Evolutionary conservation across 2,797 vertebrate species (phyloP).

Genomic region (Rhodeus uyekii): DNA sequence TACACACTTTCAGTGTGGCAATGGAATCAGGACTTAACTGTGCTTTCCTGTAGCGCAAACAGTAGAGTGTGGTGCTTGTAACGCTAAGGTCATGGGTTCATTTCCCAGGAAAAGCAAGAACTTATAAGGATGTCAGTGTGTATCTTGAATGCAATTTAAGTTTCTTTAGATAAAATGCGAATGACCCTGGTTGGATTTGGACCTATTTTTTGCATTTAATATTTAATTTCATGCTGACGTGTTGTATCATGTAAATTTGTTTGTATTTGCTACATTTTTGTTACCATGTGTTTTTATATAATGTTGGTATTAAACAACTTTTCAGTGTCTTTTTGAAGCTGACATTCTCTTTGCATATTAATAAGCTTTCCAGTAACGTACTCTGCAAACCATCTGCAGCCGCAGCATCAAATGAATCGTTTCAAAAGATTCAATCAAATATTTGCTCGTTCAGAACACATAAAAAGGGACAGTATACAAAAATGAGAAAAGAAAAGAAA

Average conservation of each 20-base stretch:
- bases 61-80: no score
- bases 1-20: not conserved
- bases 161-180: no score
- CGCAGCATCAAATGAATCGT: not conserved
- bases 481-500: not conserved
- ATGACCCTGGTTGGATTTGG: not conserved
- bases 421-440: slow-evolving; percentile 27
- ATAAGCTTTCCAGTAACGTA: slow-evolving; percentile 29
- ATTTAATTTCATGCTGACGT: not conserved
- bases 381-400: slow-evolving; percentile 23
- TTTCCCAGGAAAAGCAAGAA: no score
- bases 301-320: slow-evolving; percentile 24
- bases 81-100: no score
- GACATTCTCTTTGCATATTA: slow-evolving; percentile 3
- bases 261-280: not conserved
- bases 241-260: not conserved
- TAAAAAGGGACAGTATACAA: slow-evolving; percentile 36
- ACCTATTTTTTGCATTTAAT: not conserved
- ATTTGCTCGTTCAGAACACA: slow-evolving; percentile 32
- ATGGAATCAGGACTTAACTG: not conserved
- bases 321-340: not conserved
- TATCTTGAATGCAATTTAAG: no score
- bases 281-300: not conserved
- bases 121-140: no score
- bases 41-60: no score